Evolutionary conservation across 2,888 invertebrate species (phyloP), one percentile per base, ranked within the genome.

Genomic region (Pyrgus malvae): DNA sequence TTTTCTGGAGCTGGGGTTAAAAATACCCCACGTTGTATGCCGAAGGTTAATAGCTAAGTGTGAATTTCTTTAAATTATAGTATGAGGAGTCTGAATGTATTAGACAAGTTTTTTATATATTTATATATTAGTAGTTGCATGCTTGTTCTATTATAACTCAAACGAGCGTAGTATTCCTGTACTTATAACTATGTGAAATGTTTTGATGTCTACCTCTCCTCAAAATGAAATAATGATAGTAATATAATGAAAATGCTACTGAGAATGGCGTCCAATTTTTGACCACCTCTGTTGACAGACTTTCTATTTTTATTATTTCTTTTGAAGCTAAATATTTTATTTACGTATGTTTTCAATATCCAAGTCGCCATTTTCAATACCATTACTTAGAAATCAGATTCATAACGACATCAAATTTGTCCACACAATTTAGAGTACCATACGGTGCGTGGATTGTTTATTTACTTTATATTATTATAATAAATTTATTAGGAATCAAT

Each of bases 371-470:
- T 67, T 69, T 63, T 66, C 49, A 66, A 73, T 55, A 56, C 48
- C 50, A 53, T 56, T 54, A 21, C 16, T 8, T 23, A 44, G 23
- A 57, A 42, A 53, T 56, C 41, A 41, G 65, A 70, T 68, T 63
- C 37, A 69, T 62, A 62, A 62, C 11, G 11, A 11, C 64, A 67
- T 64, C 62, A 59, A 66, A 61, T 71, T 69, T 70, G 69, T 76
- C 74, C 74, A 72, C 69, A 68, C 65, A n/a, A 69, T 68, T 71
- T 71, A 60, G 71, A 73, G 72, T 78, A 78, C 77, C 78, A 70
- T 70, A 75, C 60, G 75, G 76, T 82, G 72, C 75, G 70, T 78
- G 80, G 79, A 80, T 81, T 81, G 79, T 84, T 82, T 77, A 68
- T 78, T 68, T 63, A 73, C 75, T 76, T 76, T 76, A 71, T 78